Evolutionary conservation across 1,140 invertebrate genomes (phyloP).

Genomic region (Lucilia sericata): DNA sequence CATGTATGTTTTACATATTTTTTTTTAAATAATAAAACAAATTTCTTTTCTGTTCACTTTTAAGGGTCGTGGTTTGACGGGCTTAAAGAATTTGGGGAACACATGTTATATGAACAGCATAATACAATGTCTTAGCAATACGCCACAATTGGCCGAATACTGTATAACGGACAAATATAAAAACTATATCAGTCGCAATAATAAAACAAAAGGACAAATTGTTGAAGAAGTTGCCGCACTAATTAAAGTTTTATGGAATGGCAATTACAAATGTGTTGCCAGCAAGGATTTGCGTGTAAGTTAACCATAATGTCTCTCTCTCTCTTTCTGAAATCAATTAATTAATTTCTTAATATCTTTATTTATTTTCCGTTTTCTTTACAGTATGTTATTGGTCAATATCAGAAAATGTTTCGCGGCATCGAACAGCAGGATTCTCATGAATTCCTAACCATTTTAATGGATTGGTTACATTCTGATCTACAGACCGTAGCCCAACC

Average conservation of each 20-base stretch:
- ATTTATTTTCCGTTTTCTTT: background rate
- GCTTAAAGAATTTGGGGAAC: slow-evolving; percentile 91
- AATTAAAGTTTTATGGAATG: slow-evolving; percentile 80
- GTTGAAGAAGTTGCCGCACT: slow-evolving; percentile 82
- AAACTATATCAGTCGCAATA: slow-evolving; percentile 71
- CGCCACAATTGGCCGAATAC: slow-evolving; percentile 79
- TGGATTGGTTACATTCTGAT: slow-evolving; percentile 93
- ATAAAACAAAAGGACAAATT: slow-evolving; percentile 75
- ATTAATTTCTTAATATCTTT: slow-evolving; percentile 18
- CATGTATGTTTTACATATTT: too few species aligned
- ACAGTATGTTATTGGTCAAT: slow-evolving; percentile 79
- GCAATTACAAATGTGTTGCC: slow-evolving; percentile 82
- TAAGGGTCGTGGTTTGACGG: slow-evolving; percentile 81
- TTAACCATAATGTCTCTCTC: background rate
- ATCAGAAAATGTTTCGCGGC: slow-evolving; percentile 83
- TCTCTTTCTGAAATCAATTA: background rate
- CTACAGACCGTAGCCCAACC: slow-evolving; percentile 70
- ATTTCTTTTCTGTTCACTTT: background rate
- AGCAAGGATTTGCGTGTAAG: slow-evolving; percentile 77
- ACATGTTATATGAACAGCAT: slow-evolving; percentile 99
- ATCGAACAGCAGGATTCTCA: slow-evolving; percentile 95
- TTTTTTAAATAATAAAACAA: background rate
- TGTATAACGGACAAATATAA: slow-evolving; percentile 77
- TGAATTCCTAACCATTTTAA: slow-evolving; percentile 90
- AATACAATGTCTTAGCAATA: slow-evolving; percentile 91